These are phyloP conservation scores for Typhlichthys subterraneus DNA, from an alignment of 2,797 vertebrate genomes.

Conservation along the genomic window DNA sequence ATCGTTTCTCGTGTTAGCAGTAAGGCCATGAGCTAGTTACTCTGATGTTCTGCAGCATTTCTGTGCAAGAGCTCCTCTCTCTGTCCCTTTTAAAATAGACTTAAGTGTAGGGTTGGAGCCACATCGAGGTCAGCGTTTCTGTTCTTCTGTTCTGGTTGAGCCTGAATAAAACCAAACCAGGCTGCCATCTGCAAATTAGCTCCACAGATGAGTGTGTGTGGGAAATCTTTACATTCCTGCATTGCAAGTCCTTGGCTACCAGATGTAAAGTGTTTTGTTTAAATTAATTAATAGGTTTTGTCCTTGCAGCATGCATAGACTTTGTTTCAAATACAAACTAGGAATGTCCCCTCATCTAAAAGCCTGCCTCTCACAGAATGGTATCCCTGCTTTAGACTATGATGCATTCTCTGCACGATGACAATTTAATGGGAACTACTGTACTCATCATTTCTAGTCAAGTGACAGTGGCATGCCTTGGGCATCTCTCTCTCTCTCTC, in stretches of 20 bases:
- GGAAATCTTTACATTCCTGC: neutral
- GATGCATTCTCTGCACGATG: conserved; percentile 38
- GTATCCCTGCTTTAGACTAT: conserved; percentile 28
- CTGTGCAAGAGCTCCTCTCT: conserved; percentile 44
- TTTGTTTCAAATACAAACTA: neutral
- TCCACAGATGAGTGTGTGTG: neutral
- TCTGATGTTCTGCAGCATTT: conserved; percentile 40
- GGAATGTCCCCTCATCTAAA: neutral
- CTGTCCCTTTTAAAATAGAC: conserved; percentile 76
- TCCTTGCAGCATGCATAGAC: neutral
- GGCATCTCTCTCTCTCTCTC: conserved; percentile 35
- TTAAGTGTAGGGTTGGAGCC: conserved; percentile 79
- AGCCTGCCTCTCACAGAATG: conserved; percentile 28
- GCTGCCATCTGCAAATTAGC: conserved; percentile 22
- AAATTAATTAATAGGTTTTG: neutral
- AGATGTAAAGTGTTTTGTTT: neutral
- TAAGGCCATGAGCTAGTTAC: conserved; percentile 4
- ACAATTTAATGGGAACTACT: conserved; percentile 56
- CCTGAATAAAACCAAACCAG: conserved; percentile 38
- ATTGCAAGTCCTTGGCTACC: neutral
- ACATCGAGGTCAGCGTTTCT: conserved; percentile 67
- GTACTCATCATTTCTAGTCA: conserved; percentile 59
- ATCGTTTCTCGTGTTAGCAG: conserved; percentile 32
- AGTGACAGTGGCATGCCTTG: conserved; percentile 49
- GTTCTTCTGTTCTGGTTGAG: conserved; percentile 54